Evolutionary conservation across 92 coral and sea anemone genomes (phyloP), one percentile per base, ranked within the genome.

Genomic region (Diadumene lineata): DNA sequence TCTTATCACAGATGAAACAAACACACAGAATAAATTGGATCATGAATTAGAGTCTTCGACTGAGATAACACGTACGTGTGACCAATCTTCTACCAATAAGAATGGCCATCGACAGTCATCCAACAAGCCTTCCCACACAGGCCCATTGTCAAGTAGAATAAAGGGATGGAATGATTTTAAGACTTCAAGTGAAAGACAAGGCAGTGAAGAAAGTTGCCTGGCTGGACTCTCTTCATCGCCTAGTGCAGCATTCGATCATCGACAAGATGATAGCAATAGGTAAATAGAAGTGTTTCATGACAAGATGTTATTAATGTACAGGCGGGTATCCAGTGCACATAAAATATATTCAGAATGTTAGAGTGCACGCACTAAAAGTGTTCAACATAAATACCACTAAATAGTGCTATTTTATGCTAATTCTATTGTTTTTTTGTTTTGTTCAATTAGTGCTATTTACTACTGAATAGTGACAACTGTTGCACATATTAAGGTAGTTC

Each of bases 141-240:
- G 27, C 7, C 11, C 53, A 32, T 29, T 72, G 21, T 72, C 66
- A 21, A 50, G 64, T 19, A 24, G 77, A 38, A 31, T 31, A 3
- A 62, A 62, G 31, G 66, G 77, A 25, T 72, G 65, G 77, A 72
- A 32, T 18, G 66, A 56, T 23, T 72, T 56, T 31, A 72, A 56
- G 43, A 30, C 66, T 11, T 31, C 22, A 33, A 56, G 28, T 22
- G 22, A 43, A 15, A 43, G 1, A 15, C 19, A 26, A n/a, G 34
- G 22, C 1, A 21, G 25, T 21, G 34, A 70, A 46, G 64, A 24
- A 44, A 43, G 21, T 55, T 18, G 60, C 60, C 7, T 2, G 7
- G 60, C n/a, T n/a, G n/a, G n/a, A n/a, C n/a, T 18, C 1, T 58
- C 26, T 16, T 11, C 64, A 1, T 26, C 27, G 22, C 27, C 64